Percentiles rank a stretch among this genome's conserved stretches.
phyloP scores from a whole-genome alignment of 2,113 vertebrate species.

The Colaptes auratus region DNA sequence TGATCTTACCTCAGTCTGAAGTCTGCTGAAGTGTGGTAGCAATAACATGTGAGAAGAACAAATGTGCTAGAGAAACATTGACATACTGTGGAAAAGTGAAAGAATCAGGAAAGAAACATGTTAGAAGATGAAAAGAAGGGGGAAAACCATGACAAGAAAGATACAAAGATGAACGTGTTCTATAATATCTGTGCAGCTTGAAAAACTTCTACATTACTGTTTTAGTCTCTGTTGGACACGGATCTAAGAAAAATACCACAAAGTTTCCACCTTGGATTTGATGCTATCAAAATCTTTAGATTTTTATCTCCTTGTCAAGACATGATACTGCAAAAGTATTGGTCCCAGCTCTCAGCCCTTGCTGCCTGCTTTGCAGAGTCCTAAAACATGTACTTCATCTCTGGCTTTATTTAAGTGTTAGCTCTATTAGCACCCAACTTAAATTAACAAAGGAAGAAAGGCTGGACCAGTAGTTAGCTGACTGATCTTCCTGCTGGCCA shows the following conservation, averaged over 20 bases:
- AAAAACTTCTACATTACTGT: not conserved
- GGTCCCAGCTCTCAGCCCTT: not conserved
- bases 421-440: not conserved
- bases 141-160: not conserved
- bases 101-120: not conserved
- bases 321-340: not conserved
- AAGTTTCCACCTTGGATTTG: not conserved
- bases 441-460: not conserved
- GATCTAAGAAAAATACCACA: not conserved
- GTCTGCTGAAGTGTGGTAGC: not conserved
- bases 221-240: not conserved
- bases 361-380: not conserved
- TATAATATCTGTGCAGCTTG: not conserved
- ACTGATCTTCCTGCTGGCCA: not conserved
- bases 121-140: not conserved
- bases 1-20: not conserved
- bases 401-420: not conserved
- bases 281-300: not conserved
- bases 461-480: not conserved
- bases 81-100: not conserved
- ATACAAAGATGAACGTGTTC: not conserved
- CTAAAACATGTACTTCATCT: not conserved
- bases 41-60: not conserved
- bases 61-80: not conserved
- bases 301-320: not conserved